phyloP scores from a whole-genome alignment of 2,113 vertebrate genomes.

The Psittacus erithacus region DNA sequence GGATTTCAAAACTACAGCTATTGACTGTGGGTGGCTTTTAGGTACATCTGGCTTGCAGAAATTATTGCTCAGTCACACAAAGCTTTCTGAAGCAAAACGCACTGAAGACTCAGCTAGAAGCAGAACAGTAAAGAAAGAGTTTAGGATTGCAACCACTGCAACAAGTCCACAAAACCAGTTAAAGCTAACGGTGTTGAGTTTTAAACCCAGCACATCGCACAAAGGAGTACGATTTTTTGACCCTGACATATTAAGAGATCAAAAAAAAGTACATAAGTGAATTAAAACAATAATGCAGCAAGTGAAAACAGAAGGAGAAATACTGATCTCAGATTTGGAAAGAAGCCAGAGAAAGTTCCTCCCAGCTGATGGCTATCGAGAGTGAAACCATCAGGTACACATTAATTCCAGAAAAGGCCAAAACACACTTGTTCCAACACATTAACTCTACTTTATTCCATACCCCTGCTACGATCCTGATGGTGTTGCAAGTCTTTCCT shows the following conservation, averaged over 20 bases:
- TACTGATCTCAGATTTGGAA: constrained; percentile 29
- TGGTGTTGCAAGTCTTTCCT: constrained; percentile 48
- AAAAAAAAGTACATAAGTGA: neutral
- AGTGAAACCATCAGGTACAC: constrained; percentile 13
- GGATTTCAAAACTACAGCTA: neutral
- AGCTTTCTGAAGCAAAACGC: neutral
- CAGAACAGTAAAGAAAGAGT: neutral
- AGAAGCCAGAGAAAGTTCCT: constrained; percentile 36
- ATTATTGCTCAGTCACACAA: neutral
- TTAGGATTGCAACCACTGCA: neutral
- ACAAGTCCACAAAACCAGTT: neutral
- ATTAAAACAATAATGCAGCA: neutral
- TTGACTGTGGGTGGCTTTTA: neutral
- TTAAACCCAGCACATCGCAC: neutral
- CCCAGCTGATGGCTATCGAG: constrained; percentile 7
- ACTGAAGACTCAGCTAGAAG: neutral
- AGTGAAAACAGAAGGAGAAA: constrained; percentile 13
- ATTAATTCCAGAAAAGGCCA: constrained; percentile 61
- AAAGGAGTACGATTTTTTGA: neutral
- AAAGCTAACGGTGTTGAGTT: neutral
- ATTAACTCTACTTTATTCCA: constrained; percentile 68
- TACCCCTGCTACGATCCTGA: constrained; percentile 64
- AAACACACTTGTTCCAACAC: constrained; percentile 66
- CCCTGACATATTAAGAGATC: neutral
- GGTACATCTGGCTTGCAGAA: neutral